Conservation (phyloP, 2,113 vertebrate species). For the Semicossyphus pulcher region DNA sequence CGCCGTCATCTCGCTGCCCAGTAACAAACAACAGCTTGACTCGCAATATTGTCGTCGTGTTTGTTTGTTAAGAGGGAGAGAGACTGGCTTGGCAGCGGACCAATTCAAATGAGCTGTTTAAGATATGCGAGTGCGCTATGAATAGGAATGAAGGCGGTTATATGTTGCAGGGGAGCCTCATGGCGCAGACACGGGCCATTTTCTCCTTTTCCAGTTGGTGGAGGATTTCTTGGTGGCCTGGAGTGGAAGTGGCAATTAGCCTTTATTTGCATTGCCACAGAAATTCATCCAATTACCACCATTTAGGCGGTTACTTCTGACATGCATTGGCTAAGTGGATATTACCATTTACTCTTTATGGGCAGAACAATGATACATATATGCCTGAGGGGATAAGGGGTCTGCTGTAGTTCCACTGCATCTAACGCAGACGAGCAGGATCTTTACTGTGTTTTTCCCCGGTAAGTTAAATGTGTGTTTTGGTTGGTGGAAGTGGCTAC, state of each 20-base stretch:
- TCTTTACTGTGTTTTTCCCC: no score
- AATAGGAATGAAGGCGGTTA: conserved; percentile 58
- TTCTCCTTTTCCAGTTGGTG: conserved; percentile 27
- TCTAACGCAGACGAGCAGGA: no score
- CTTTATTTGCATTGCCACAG: conserved; percentile 64
- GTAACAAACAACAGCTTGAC: conserved; percentile 79
- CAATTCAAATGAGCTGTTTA: conserved; percentile 75
- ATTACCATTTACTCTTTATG: conserved; percentile 27
- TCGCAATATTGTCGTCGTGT: conserved; percentile 70
- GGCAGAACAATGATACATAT: conserved; percentile 24
- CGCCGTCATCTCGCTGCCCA: conserved; percentile 61
- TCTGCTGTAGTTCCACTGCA: background rate
- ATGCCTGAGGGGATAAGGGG: background rate
- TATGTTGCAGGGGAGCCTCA: conserved; percentile 52
- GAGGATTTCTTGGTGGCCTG: conserved; percentile 52
- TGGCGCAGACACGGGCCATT: conserved; percentile 13
- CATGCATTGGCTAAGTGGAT: conserved; percentile 52
- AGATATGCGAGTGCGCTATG: conserved; percentile 52
- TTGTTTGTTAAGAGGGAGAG: conserved; percentile 71
- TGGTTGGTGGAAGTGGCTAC: no score
- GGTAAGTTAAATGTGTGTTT: no score
- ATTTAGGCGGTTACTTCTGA: conserved; percentile 64
- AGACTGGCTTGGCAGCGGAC: conserved; percentile 62
- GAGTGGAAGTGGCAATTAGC: conserved; percentile 67
- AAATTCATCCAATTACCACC: conserved; percentile 67